Percentiles rank a stretch among this genome's conserved stretches.
Conservation (phyloP, 2,113 vertebrate genomes). For the Eonycteris spelaea region DNA sequence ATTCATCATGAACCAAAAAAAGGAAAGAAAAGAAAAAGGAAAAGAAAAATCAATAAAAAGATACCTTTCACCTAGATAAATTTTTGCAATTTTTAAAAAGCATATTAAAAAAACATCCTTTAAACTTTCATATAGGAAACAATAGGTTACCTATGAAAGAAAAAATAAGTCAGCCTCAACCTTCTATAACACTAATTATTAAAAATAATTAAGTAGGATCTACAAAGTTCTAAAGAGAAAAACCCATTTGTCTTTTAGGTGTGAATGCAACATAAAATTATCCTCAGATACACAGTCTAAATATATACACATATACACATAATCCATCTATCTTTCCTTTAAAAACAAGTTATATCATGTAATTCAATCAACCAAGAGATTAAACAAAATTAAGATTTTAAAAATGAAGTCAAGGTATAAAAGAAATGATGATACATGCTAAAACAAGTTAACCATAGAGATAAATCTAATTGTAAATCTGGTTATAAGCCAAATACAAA, state of each 20-base stretch:
- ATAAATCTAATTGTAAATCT: neutral
- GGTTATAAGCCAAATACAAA: neutral
- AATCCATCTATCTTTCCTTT: neutral
- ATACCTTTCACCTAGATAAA: constrained; percentile 20
- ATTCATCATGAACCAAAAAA: neutral
- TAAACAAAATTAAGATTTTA: constrained; percentile 41
- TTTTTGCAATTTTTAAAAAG: constrained; percentile 27
- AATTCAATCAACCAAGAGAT: neutral
- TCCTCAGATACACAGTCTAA: neutral
- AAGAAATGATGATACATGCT: neutral
- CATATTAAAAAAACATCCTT: constrained; percentile 23
- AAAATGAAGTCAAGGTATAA: neutral
- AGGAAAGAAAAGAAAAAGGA: neutral
- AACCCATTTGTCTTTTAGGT: neutral
- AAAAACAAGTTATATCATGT: neutral
- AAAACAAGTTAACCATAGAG: neutral
- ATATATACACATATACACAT: neutral
- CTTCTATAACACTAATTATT: neutral
- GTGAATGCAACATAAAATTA: constrained; percentile 9
- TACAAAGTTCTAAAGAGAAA: neutral
- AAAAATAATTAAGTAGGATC: constrained; percentile 10
- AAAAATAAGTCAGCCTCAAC: neutral
- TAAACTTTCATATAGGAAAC: constrained; percentile 16
- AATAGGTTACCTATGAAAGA: constrained; percentile 8
- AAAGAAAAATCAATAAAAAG: neutral